phyloP scores from a whole-genome alignment of 2,888 invertebrate genomes.

The Byasa hedistus region DNA sequence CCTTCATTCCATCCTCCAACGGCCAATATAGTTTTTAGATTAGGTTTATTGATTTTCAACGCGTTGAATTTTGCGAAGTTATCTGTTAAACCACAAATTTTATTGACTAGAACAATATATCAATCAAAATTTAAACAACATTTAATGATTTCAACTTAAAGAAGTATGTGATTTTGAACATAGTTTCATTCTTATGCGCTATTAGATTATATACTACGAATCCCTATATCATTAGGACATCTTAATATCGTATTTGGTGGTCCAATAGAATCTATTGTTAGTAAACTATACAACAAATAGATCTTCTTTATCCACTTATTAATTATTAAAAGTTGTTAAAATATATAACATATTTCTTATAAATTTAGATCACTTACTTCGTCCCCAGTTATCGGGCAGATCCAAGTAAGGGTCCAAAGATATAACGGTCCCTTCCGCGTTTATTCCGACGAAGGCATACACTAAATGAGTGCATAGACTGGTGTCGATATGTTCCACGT shows the following conservation, averaged over 20 bases:
- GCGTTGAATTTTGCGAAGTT: conserved; percentile 77
- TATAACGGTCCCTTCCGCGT: conserved; percentile 69
- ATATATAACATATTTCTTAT: too few species aligned
- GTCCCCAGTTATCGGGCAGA: conserved; percentile 80
- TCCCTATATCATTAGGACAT: too few species aligned
- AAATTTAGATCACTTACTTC: conserved; percentile 50
- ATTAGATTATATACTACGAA: too few species aligned
- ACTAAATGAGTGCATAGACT: conserved; percentile 86
- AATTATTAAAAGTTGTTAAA: too few species aligned
- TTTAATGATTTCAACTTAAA: too few species aligned
- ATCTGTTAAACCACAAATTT: conserved; percentile 44
- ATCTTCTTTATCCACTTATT: too few species aligned
- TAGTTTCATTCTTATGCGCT: too few species aligned
- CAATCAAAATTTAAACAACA: too few species aligned
- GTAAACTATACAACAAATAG: too few species aligned
- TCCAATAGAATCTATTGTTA: too few species aligned
- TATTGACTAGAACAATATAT: not conserved
- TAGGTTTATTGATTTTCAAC: conserved; percentile 73
- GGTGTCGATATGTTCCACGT: conserved; percentile 83
- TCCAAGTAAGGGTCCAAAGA: conserved; percentile 83
- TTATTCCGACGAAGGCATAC: conserved; percentile 86
- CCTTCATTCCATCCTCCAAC: conserved; percentile 87
- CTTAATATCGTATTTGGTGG: too few species aligned
- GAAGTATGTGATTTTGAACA: too few species aligned
- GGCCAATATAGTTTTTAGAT: conserved; percentile 80